Evolutionary conservation across 1,140 invertebrate species (phyloP), one percentile per base, ranked within the genome.

Genomic region (Chlorops oryzae): DNA sequence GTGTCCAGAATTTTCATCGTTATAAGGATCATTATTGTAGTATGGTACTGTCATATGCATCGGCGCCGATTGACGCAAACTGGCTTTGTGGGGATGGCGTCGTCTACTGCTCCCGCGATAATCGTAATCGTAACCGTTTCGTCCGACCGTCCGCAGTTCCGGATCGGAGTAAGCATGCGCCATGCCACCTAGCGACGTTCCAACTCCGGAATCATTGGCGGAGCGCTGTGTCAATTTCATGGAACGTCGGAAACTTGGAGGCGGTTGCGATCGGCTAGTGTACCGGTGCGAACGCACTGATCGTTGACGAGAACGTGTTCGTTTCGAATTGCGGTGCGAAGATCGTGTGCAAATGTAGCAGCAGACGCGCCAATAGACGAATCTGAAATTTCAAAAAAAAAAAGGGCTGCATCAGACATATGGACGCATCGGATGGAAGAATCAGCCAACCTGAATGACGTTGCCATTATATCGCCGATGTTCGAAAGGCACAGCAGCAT

Each of bases 381-480:
- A 92, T 52, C 89, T 86, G 1, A 22, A 20, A 47, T 38, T 15
- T 9, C 21, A 22, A 15, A n/a, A n/a, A n/a, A n/a, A n/a, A n/a
- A n/a, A n/a, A n/a, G n/a, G n/a, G n/a, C n/a, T n/a, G n/a, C n/a
- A n/a, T n/a, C n/a, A n/a, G n/a, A n/a, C n/a, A n/a, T n/a, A n/a
- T n/a, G n/a, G n/a, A 40, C 6, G n/a, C n/a, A n/a, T n/a, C n/a
- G n/a, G n/a, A n/a, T n/a, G n/a, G n/a, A n/a, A n/a, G n/a, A n/a
- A 51, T 24, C 22, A 52, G 59, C 56, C 65, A 70, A 83, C 82
- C 85, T 81, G 74, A 96, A 96, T 25, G 91, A 90, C 44, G 92
- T 88, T 6, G 93, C 92, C 88, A 97, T 91, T 45, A 93, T 85
- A 70, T 95, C 90, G n/a, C 93, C 92, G 52, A 97, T 95, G 67